Base-by-base conservation (phyloP, 2,113 vertebrate species). In the Thermophis baileyi region DNA sequence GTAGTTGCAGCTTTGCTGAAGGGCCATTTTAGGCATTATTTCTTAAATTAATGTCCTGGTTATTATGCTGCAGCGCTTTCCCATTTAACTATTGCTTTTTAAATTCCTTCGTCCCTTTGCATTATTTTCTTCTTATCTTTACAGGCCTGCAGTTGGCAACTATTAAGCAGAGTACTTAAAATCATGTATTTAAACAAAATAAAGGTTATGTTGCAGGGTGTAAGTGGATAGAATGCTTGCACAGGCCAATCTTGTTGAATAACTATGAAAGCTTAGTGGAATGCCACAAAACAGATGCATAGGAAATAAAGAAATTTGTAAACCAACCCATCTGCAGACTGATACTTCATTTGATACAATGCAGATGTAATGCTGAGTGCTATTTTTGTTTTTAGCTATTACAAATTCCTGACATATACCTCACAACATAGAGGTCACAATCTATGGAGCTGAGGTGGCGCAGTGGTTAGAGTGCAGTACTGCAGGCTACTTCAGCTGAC, bases 21-120 rank as follows among this genome's bases (percentile, higher is more conserved):
- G 95, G 81, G 91, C 49, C 24, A 12, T 94, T 95, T 95, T 94
- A 88, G 87, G 40, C 81, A 94, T 54, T 95, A 93, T 94, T 95
- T 97, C 53, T 93, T 53, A 94, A 95, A 94, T 95, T 50, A 95
- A 35, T 96, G 95, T 95, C 91, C 22, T 90, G 69, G 30, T 93
- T 53, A 94, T 97, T 95, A 94, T 93, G 87, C 49, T 94, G 92
- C 95, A 95, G 49, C 94, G 91, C 22, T 96, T 96, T 94, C 89
- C 27, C 93, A 4, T 95, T 96, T 94, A 94, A 90, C 85, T 93
- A 30, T 85, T 95, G 85, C 55, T 93, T 57, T 94, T 96, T 94
- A 97, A 95, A 93, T 63, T 92, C 60, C 74, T 93, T 93, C 35
- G 50, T 93, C 12, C n/a, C 10, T 94, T 57, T 1, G 95, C 89